Evolutionary conservation across 2,113 vertebrate genomes (phyloP), one percentile per base, ranked within the genome.

Genomic region (Kobus ellipsiprymnus): DNA sequence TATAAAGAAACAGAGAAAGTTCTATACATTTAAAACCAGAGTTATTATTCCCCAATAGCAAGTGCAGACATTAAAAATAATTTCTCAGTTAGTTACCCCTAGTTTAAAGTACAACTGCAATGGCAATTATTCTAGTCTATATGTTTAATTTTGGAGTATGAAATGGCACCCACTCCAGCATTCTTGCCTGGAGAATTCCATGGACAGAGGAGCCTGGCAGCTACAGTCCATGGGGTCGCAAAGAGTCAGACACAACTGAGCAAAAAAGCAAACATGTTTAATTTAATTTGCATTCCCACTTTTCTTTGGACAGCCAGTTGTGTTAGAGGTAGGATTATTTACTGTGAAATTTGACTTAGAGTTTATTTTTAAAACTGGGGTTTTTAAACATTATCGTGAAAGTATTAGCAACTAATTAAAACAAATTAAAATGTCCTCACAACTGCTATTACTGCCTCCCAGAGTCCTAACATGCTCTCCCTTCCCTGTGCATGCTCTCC

Each of bases 381-480:
- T 14, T 88, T 96, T 97, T 88, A 84, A 67, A 33, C 6, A 86
- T 92, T 36, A 87, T 77, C 0, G 2, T 62, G 10, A 60, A 67
- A 88, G 27, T 93, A 54, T 91, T 81, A 30, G 11, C 95, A 80
- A 89, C 21, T 13, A 84, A 87, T 87, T 92, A 97, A 92, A 85
- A 96, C 29, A 95, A 80, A 59, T 71, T 89, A 59, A 97, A 87
- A 62, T 90, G 80, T 92, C 48, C 48, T 97, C 83, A 36, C 57
- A 62, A 94, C 67, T 15, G 46, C 94, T 83, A 19, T 55, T 78
- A 16, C 15, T 80, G 0, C 25, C 30, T 91, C 97, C 93, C 85
- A 87, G 77, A 36, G 94, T 59, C 36, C 62, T 93, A 8, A 21
- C 14, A 1, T 19, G 7, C 3, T 64, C n/a, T 48, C 6, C 60